Conservation (phyloP, 2,888 invertebrate genomes). For the Cheilosia impressa region DNA sequence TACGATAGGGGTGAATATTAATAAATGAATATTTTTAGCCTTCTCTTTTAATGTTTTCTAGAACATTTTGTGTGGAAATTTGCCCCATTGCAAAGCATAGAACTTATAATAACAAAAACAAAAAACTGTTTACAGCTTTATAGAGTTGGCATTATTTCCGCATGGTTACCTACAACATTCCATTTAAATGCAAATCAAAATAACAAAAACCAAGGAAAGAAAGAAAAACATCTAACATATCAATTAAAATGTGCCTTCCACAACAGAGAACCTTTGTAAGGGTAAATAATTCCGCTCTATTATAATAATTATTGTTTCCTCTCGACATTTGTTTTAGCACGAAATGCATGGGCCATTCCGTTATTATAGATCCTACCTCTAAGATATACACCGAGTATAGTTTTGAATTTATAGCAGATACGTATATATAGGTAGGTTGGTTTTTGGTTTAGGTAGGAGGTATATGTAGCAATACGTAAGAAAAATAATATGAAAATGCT, state of each 20-base stretch:
- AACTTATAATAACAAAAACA: too few species aligned
- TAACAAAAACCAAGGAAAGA: neutral
- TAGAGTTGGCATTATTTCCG: too few species aligned
- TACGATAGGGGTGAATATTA: too few species aligned
- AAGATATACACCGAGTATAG: slow-evolving; percentile 37
- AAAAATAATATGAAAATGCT: neutral
- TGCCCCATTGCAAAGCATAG: too few species aligned
- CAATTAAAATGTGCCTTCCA: slow-evolving; percentile 59
- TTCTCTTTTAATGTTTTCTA: too few species aligned
- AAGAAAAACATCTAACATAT: slow-evolving; percentile 12
- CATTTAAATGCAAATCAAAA: neutral
- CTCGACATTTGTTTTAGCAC: slow-evolving; percentile 43
- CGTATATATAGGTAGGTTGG: slow-evolving; percentile 15
- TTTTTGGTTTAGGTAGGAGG: slow-evolving; percentile 15
- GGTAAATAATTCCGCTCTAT: slow-evolving; percentile 27
- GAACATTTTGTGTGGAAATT: too few species aligned
- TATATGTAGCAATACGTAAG: slow-evolving; percentile 13
- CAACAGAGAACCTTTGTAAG: neutral
- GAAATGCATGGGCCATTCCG: slow-evolving; percentile 38
- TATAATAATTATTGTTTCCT: slow-evolving; percentile 43
- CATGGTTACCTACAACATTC: too few species aligned
- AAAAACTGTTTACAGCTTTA: too few species aligned
- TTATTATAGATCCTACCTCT: slow-evolving; percentile 27
- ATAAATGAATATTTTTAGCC: too few species aligned
- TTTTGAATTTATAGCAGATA: slow-evolving; percentile 36